Percentiles rank a stretch among this genome's conserved stretches.
Evolutionary conservation across 2,113 vertebrate genomes (phyloP).

Genomic region (Gymnogyps californianus): DNA sequence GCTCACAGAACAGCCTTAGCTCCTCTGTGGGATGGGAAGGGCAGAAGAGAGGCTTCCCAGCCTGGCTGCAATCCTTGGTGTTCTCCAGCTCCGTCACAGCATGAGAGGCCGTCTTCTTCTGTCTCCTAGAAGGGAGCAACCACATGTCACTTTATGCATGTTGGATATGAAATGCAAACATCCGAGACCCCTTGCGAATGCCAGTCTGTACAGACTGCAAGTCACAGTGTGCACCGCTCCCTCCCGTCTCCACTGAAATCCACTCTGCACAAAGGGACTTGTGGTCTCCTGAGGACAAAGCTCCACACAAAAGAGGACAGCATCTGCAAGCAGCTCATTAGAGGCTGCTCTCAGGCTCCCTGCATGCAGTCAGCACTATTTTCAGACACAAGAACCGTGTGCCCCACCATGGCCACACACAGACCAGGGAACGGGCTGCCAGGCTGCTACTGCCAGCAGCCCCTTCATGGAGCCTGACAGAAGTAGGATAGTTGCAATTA

Average conservation of each 20-base stretch:
- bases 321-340: not conserved
- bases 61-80: slow-evolving; percentile 68
- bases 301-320: not conserved
- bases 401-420: not conserved
- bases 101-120: slow-evolving; percentile 85
- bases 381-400: not conserved
- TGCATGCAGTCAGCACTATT: not conserved
- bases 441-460: not conserved
- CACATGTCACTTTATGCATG: not conserved
- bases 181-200: not conserved
- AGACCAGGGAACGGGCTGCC: rapidly evolving
- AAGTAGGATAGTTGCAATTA: not conserved
- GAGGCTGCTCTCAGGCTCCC: not conserved
- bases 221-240: not conserved
- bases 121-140: slow-evolving; percentile 75
- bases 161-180: not conserved
- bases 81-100: slow-evolving; percentile 74
- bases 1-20: slow-evolving; percentile 87
- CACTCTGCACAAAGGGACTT: not conserved
- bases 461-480: not conserved
- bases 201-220: not conserved
- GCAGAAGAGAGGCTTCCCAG: slow-evolving; percentile 79
- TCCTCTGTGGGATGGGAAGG: slow-evolving; percentile 82
- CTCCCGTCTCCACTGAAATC: not conserved
- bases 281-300: not conserved